phyloP scores from a whole-genome alignment of 2,888 invertebrate species.

The Agonum fuliginosum region DNA sequence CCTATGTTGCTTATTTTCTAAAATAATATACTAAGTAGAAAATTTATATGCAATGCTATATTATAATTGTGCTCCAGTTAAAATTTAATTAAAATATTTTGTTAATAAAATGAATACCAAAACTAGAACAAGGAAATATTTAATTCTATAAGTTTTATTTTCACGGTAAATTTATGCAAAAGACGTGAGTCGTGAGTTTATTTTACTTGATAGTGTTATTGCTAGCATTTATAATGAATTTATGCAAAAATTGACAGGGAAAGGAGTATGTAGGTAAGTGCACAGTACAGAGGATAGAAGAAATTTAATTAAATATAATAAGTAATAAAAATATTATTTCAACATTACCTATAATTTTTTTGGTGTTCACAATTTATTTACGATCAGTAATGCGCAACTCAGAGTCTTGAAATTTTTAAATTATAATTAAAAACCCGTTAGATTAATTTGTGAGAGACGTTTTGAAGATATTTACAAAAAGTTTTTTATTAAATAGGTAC shows the following conservation, averaged over 20 bases:
- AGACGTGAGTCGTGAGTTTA: background rate
- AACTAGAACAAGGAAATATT: background rate
- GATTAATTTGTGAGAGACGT: background rate
- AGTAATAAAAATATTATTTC: background rate
- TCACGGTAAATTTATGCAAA: background rate
- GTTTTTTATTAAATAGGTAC: background rate
- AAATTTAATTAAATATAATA: conserved; percentile 7
- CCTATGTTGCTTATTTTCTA: too few relatives aligned
- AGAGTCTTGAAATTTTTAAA: background rate
- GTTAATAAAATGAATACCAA: conserved; percentile 1
- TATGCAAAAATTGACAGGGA: background rate
- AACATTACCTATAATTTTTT: background rate
- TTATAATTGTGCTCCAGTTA: background rate
- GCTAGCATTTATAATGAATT: background rate
- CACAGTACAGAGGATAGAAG: too few relatives aligned
- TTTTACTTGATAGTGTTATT: background rate
- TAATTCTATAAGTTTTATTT: background rate
- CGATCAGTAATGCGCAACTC: conserved; percentile 2
- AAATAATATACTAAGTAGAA: background rate
- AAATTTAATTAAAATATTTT: conserved; percentile 11
- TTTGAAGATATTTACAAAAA: conserved; percentile 3
- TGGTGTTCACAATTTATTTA: conserved; percentile 13
- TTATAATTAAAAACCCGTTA: conserved; percentile 34
- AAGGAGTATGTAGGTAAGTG: conserved; percentile 2
- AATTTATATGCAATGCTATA: background rate